phyloP scores from a whole-genome alignment of 2,888 invertebrate genomes.

The Cephus spinipes region DNA sequence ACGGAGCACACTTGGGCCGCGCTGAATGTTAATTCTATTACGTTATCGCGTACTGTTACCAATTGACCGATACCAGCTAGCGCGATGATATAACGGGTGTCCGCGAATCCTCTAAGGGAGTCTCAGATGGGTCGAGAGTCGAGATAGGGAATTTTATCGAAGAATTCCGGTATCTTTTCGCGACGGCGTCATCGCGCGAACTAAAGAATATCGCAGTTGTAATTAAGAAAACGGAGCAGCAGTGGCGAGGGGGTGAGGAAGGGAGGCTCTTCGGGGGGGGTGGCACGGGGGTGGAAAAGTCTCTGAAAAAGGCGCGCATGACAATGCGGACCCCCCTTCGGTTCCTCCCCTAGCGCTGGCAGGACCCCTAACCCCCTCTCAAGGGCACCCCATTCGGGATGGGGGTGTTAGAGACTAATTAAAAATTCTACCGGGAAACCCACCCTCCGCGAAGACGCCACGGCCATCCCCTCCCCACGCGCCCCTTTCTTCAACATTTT shows the following conservation, averaged over 20 bases:
- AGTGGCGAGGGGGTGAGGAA: slow-evolving; percentile 22
- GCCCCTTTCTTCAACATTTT: slow-evolving; percentile 24
- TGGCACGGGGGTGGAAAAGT: slow-evolving; percentile 62
- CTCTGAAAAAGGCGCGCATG: slow-evolving; percentile 67
- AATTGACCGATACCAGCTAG: neutral
- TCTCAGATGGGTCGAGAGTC: neutral
- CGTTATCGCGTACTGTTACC: neutral
- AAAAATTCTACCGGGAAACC: slow-evolving; percentile 58
- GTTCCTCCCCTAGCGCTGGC: slow-evolving; percentile 34
- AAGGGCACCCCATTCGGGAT: slow-evolving; percentile 39
- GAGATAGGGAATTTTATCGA: slow-evolving; percentile 15
- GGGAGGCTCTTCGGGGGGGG: slow-evolving; percentile 59
- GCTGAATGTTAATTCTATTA: neutral
- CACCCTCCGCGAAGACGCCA: slow-evolving; percentile 41
- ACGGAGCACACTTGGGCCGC: neutral
- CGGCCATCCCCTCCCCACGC: slow-evolving; percentile 38
- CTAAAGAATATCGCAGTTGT: slow-evolving; percentile 66
- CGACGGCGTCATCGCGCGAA: slow-evolving; percentile 65
- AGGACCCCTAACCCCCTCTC: slow-evolving; percentile 30
- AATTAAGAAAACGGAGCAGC: slow-evolving; percentile 65
- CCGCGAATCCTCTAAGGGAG: neutral
- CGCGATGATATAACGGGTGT: neutral
- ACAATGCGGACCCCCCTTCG: slow-evolving; percentile 61
- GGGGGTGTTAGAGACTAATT: slow-evolving; percentile 60
- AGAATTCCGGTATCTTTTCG: slow-evolving; percentile 58